Evolutionary conservation across 1,140 invertebrate species (phyloP), one percentile per base, ranked within the genome.

Genomic region (Tribolium castaneum): DNA sequence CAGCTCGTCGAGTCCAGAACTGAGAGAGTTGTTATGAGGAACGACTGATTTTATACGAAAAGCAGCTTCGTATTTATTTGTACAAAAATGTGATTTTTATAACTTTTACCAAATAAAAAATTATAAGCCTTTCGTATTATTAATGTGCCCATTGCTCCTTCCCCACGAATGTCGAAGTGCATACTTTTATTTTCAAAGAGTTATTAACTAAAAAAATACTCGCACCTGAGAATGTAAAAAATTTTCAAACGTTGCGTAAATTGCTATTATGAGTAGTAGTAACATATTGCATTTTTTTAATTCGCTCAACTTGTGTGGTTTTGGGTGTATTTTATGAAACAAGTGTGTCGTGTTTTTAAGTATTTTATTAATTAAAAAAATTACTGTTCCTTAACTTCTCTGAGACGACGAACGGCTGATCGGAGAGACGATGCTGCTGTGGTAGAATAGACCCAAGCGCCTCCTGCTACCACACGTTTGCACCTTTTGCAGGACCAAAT

Each of bases 401-500:
- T 93, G 82, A 99, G 92, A 89, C 98, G 93, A 86, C 98, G 92
- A 74, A 99, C 97, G 81, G 98, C 97, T 82, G 96, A 98, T 85
- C 98, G 91, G 76, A 98, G 97, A 77, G 97, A 98, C 54, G 96
- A 96, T 75, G 97, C 98, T 81, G 97, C 96, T 45, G 95, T 98
- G 73, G 98, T 99, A 16, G 96, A 96, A 89, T 98, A 99, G 7
- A 98, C 96, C 94, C 97, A 99, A 6, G 98, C 98, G 82, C 97
- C 98, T 82, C 95, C 95, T 85, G 97, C 98, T 70, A 99, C 97
- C 73, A 94, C 95, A 83, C 98, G 95, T 86, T 97, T 96, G 87
- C 99, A 99, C 16, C 96, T 91, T 87, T 96, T 95, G 90, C 98
- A 99, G 16, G 92, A 93, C 99, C 99, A 99, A 87, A 99, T 99